These are phyloP conservation scores for Panulirus ornatus DNA, from an alignment of 1,140 invertebrate genomes.

Conservation along the genomic window DNA sequence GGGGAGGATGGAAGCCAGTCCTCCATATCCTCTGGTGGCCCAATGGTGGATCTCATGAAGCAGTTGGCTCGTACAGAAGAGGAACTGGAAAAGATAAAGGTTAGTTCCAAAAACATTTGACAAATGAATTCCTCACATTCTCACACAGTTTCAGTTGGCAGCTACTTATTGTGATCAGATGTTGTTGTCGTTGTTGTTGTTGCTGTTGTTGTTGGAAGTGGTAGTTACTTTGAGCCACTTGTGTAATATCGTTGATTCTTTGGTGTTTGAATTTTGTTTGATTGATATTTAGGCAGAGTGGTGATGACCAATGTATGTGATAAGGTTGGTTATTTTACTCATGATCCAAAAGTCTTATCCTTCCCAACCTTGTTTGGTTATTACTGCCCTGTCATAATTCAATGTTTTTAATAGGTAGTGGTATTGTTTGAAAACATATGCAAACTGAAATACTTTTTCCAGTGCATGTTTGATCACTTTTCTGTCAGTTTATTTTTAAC, in stretches of 20 bases:
- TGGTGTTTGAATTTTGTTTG: background rate
- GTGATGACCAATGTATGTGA: background rate
- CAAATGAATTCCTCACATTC: background rate
- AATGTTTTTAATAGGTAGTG: background rate
- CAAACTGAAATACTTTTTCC: background rate
- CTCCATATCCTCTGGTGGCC: slow-evolving; percentile 16
- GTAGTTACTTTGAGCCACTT: background rate
- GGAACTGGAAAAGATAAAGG: slow-evolving; percentile 67
- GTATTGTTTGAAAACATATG: background rate
- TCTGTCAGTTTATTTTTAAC: too few relatives aligned
- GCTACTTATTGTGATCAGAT: background rate
- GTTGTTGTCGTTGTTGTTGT: slow-evolving; percentile 1
- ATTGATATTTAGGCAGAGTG: background rate
- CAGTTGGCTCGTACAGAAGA: slow-evolving; percentile 62
- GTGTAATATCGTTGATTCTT: background rate
- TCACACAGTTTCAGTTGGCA: background rate
- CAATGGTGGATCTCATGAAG: slow-evolving; percentile 60
- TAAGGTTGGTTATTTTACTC: background rate
- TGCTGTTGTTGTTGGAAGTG: background rate
- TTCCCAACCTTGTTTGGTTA: background rate
- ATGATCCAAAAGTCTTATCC: background rate
- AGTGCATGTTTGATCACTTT: background rate
- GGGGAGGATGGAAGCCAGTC: slow-evolving; percentile 25
- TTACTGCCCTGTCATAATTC: background rate
- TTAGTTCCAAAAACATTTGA: background rate